Base-by-base conservation (phyloP, 2,888 invertebrate genomes). In the Drosophila anomalata region DNA sequence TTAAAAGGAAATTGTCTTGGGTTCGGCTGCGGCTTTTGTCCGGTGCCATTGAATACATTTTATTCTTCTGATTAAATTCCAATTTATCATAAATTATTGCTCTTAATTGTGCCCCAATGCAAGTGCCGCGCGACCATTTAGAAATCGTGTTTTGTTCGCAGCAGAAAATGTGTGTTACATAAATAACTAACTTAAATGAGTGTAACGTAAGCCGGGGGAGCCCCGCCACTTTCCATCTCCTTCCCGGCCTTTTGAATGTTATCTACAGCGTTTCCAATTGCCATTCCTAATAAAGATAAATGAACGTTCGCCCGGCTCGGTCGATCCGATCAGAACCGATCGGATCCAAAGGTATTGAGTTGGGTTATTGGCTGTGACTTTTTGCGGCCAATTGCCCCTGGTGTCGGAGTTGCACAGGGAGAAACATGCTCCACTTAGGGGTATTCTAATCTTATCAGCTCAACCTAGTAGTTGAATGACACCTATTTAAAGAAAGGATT, bases 221-320 rank as follows among this genome's bases (percentile, higher is more conserved):
- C 31, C n/a, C 11, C 31, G 41, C 9, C 24, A 12, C 26, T 48
- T 33, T 22, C 48, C 59, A 9, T 36, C 11, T 52, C 11, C n/a
- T 8, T 48, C 47, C 42, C 20, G 54, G 36, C 42, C 51, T 36
- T 39, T 59, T 65, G 50, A 56, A 52, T 62, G 52, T 87, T 80
- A 81, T 87, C 87, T 77, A 24, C 79, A 61, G 68, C 63, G 76
- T 71, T 77, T 70, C 73, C 85, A 87, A 84, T 87, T 84, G 78
- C 78, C 85, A 76, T 85, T 81, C 66, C 79, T 78, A 87, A 82
- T 87, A 82, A 85, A 87, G 85, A 82, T 81, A 87, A 87, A 87
- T 82, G 78, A 79, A 71, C 75, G 68, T 73, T 72, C 57, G 72
- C 75, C 75, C 59, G 20, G 20, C 22, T 36, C 14, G 22, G 44